These are phyloP conservation scores for Aphaenogaster floridana DNA, from an alignment of 1,140 invertebrate genomes.

Conservation along the genomic window DNA sequence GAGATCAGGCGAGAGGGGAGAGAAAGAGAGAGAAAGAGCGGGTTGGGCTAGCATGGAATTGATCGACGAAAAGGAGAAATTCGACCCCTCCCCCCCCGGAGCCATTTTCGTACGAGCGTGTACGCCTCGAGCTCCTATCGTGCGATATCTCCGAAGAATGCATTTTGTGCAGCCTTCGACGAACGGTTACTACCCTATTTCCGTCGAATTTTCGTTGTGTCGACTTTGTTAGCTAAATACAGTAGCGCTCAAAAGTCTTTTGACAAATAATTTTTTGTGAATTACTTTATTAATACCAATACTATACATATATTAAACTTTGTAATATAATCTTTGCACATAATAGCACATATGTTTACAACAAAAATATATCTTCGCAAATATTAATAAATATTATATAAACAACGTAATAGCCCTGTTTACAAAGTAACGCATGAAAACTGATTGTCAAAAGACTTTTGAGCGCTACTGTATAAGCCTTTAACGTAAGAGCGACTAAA, in stretches of 20 bases:
- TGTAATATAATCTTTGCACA: no score
- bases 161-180: constrained; percentile 6
- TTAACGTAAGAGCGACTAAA: neutral
- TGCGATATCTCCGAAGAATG: constrained; percentile 39
- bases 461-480: neutral
- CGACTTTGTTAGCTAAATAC: neutral
- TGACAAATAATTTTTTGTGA: no score
- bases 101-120: constrained; percentile 42
- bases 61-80: constrained; percentile 61
- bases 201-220: neutral
- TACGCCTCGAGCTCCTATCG: constrained; percentile 10
- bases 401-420: no score
- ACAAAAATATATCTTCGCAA: no score
- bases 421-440: no score
- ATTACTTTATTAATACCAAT: no score
- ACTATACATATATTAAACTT: no score
- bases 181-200: constrained; percentile 4
- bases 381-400: no score
- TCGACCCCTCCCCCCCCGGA: constrained; percentile 5
- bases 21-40: neutral
- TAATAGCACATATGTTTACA: no score
- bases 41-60: constrained; percentile 11
- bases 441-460: no score
- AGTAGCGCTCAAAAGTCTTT: no score
- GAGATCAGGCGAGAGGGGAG: constrained; percentile 11